phyloP scores from a whole-genome alignment of 2,113 vertebrate species.

The Psophia crepitans region DNA sequence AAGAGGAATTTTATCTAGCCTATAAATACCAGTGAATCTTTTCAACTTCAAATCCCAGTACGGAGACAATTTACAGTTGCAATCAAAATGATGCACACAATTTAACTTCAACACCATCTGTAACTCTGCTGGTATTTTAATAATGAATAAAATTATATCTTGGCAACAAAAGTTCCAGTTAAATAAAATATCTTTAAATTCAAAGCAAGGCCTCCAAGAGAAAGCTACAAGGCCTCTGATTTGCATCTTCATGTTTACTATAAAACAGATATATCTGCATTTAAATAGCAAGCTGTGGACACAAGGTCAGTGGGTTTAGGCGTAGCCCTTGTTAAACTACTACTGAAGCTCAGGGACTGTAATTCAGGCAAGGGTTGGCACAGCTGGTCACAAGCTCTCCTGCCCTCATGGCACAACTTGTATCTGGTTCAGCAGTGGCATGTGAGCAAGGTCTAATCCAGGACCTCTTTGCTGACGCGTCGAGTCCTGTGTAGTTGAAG shows the following conservation, averaged over 20 bases:
- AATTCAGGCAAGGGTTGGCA: not conserved
- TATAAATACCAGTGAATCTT: slow-evolving; percentile 68
- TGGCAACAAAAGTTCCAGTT: slow-evolving; percentile 39
- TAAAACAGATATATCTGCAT: not conserved
- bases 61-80: slow-evolving; percentile 62
- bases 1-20: slow-evolving; percentile 71
- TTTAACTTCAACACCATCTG: slow-evolving; percentile 66
- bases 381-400: not conserved
- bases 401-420: not conserved
- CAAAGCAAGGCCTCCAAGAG: not conserved
- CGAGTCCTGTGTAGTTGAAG: not conserved
- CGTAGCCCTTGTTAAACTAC: not conserved
- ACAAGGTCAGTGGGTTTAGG: not conserved
- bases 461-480: not conserved
- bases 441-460: fast-evolving
- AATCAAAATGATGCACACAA: slow-evolving; percentile 58
- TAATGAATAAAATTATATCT: slow-evolving; percentile 67
- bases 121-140: slow-evolving; percentile 69
- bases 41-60: slow-evolving; percentile 58
- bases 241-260: not conserved
- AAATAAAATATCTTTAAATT: slow-evolving; percentile 21
- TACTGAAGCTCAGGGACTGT: not conserved
- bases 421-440: not conserved
- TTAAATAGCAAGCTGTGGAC: not conserved
- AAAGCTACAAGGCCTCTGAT: not conserved